A percentile compares a stretch with the other conserved stretches of the same genome.
phyloP scores from a whole-genome alignment of 2,888 invertebrate species.

The Camponotus fellah region DNA sequence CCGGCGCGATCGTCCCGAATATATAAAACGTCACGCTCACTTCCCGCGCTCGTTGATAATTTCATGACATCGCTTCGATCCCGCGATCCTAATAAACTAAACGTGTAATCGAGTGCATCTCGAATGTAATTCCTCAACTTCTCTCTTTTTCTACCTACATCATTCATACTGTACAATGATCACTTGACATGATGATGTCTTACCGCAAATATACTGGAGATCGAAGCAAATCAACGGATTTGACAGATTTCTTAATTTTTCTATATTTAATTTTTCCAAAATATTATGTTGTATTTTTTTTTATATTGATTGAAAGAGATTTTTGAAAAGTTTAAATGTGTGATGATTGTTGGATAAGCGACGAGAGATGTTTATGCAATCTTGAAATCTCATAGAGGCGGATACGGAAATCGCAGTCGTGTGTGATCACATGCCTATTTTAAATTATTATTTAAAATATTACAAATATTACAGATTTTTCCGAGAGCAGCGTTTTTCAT shows the following conservation, averaged over 20 bases:
- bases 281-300: not conserved
- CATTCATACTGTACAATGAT: not conserved
- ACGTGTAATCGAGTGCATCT: slow-evolving; percentile 40
- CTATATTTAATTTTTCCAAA: not conserved
- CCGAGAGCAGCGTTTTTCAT: not conserved
- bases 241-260: not conserved
- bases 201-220: not conserved
- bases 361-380: not conserved
- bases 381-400: not conserved
- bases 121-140: slow-evolving; percentile 7
- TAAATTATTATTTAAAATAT: slow-evolving; percentile 3
- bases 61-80: slow-evolving; percentile 54
- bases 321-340: not conserved
- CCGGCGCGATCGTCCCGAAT: slow-evolving; percentile 58
- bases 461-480: not conserved
- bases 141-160: slow-evolving; percentile 17
- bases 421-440: not conserved
- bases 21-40: slow-evolving; percentile 57
- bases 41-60: slow-evolving; percentile 66
- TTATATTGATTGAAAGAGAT: not conserved
- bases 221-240: slow-evolving; percentile 2
- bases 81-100: slow-evolving; percentile 35
- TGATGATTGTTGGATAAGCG: not conserved
- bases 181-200: slow-evolving; percentile 23
- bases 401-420: not conserved